These are phyloP conservation scores for Nycticebus coucang DNA, from an alignment of 2,113 vertebrate species.

Conservation along the genomic window DNA sequence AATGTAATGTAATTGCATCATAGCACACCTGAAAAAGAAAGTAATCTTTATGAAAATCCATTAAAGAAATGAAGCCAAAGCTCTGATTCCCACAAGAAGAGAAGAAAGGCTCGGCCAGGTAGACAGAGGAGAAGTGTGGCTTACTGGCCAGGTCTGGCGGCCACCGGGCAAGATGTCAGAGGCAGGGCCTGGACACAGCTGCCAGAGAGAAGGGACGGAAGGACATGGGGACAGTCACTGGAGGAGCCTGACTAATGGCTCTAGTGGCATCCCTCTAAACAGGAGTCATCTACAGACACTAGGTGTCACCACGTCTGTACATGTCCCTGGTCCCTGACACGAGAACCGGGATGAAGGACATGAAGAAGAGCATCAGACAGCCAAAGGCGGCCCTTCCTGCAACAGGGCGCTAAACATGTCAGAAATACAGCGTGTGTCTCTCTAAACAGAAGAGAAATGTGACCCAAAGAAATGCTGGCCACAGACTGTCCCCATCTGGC, in stretches of 20 bases:
- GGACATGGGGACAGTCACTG: neutral
- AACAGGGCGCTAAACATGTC: neutral
- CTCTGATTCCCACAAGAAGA: neutral
- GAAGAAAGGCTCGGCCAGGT: neutral
- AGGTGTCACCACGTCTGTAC: neutral
- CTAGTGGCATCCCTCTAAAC: neutral
- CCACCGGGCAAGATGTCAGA: neutral
- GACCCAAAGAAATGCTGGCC: neutral
- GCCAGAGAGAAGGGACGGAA: neutral
- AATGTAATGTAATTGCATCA: neutral
- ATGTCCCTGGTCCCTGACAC: neutral
- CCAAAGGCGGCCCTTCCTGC: neutral
- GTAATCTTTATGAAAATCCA: neutral
- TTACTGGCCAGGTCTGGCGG: neutral
- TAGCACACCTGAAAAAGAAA: neutral
- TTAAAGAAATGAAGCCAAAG: neutral
- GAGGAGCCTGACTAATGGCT: accelerated
- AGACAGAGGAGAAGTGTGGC: neutral
- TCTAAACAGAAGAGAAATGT: neutral
- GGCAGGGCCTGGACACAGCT: neutral
- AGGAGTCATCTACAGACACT: neutral
- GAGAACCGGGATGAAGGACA: neutral
- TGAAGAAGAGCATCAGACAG: neutral
- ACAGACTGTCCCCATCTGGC: neutral
- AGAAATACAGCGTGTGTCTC: neutral